Evolutionary conservation across 1,140 invertebrate species (phyloP).

Genomic region (Bacillus rossius): DNA sequence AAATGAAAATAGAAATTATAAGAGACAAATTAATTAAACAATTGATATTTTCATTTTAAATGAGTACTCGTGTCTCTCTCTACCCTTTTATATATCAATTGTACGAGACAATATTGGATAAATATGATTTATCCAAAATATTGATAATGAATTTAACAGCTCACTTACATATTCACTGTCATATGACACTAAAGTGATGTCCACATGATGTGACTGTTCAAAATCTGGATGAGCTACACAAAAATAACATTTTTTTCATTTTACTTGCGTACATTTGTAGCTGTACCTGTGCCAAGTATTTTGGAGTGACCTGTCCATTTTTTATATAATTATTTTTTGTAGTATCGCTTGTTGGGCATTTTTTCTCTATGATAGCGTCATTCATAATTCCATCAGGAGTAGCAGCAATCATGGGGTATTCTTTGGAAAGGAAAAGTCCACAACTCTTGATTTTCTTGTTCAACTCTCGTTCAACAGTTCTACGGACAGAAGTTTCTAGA

Average conservation of each 20-base stretch:
- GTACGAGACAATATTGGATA: no score
- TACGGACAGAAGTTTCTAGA: conserved; percentile 34
- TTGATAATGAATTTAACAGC: no score
- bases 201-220: no score
- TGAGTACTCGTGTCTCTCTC: no score
- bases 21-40: no score
- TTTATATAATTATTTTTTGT: background rate
- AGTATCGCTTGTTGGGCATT: conserved; percentile 26
- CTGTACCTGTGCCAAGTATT: background rate
- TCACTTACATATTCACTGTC: no score
- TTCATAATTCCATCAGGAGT: conserved; percentile 34
- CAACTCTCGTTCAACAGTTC: conserved; percentile 17
- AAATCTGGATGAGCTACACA: background rate
- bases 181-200: no score
- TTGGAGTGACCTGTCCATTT: background rate
- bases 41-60: no score
- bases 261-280: background rate
- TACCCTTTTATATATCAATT: no score
- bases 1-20: no score
- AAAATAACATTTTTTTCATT: background rate
- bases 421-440: conserved; percentile 19
- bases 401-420: conserved; percentile 32
- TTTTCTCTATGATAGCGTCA: conserved; percentile 32
- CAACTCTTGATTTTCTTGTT: conserved; percentile 18
- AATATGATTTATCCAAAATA: no score